Conservation (phyloP, 2,888 invertebrate genomes). For the Boloria selene region DNA sequence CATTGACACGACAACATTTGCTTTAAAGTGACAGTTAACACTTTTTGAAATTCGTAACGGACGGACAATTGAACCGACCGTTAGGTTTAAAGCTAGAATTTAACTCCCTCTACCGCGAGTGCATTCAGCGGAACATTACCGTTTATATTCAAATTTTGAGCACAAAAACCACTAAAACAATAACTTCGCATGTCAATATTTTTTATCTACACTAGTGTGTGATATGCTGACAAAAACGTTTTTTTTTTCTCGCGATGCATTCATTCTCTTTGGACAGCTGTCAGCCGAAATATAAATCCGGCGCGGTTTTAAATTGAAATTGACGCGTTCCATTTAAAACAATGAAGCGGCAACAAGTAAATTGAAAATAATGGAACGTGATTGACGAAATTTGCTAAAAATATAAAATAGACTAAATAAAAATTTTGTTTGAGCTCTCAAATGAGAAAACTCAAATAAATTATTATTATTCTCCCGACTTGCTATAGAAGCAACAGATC, state of each 20-base stretch:
- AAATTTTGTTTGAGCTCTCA: background rate
- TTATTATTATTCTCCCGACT: background rate
- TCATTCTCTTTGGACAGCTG: conserved; percentile 60
- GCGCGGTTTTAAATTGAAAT: conserved; percentile 71
- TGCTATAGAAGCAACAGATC: no score
- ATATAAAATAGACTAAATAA: conserved; percentile 2
- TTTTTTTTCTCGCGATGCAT: conserved; percentile 49
- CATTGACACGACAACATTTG: background rate
- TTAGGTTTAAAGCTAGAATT: conserved; percentile 31
- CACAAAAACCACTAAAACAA: conserved; percentile 48
- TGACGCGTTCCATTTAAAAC: conserved; percentile 79
- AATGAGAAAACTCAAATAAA: background rate
- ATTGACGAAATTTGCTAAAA: conserved; percentile 56
- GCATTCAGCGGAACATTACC: conserved; percentile 75
- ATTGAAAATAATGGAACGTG: conserved; percentile 74
- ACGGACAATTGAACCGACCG: conserved; percentile 34
- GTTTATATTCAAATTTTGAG: conserved; percentile 75
- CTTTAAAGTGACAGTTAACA: conserved; percentile 14
- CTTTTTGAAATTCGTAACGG: conserved; percentile 24
- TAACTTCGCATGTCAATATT: conserved; percentile 36
- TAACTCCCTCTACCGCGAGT: conserved; percentile 41
- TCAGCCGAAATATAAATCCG: conserved; percentile 61
- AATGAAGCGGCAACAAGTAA: conserved; percentile 64
- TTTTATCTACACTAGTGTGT: conserved; percentile 36
- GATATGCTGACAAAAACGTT: conserved; percentile 41